Evolutionary conservation across 92 coral and sea anemone species (phyloP).

Genomic region (Epizoanthus scotinus): DNA sequence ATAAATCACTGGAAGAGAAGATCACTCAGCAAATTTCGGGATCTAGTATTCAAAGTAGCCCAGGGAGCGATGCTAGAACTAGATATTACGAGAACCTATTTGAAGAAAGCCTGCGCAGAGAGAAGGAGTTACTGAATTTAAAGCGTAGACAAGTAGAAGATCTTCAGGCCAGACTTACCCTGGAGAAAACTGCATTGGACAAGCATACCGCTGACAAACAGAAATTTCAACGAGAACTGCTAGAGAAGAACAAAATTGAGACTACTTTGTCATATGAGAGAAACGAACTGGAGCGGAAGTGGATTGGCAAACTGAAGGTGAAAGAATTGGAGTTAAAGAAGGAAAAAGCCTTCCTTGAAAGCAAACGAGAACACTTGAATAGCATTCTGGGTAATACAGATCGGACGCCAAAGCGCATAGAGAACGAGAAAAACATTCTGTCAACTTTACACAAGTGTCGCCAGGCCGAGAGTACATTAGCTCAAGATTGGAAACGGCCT

Average conservation of each 20-base stretch:
- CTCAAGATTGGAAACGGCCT: slow-evolving; percentile 7
- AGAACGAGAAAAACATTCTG: background rate
- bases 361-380: slow-evolving; percentile 52
- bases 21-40: slow-evolving; percentile 66
- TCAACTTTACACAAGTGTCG: background rate
- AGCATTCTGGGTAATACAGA: slow-evolving; percentile 14
- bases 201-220: slow-evolving; percentile 72
- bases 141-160: slow-evolving; percentile 84
- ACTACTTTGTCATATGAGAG: slow-evolving; percentile 72
- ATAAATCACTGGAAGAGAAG: slow-evolving; percentile 68
- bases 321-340: slow-evolving; percentile 69
- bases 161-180: slow-evolving; percentile 62
- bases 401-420: background rate
- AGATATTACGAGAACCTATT: slow-evolving; percentile 69
- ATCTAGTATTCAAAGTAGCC: slow-evolving; percentile 56
- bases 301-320: slow-evolving; percentile 67
- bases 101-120: slow-evolving; percentile 82
- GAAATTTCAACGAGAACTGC: slow-evolving; percentile 59
- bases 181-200: slow-evolving; percentile 71
- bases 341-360: slow-evolving; percentile 58
- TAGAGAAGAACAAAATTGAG: slow-evolving; percentile 74
- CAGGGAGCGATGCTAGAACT: slow-evolving; percentile 45
- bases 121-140: slow-evolving; percentile 66
- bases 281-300: slow-evolving; percentile 72
- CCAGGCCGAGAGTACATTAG: background rate